Base-by-base conservation (phyloP, 1,140 invertebrate genomes). In the Listronotus bonariensis region DNA sequence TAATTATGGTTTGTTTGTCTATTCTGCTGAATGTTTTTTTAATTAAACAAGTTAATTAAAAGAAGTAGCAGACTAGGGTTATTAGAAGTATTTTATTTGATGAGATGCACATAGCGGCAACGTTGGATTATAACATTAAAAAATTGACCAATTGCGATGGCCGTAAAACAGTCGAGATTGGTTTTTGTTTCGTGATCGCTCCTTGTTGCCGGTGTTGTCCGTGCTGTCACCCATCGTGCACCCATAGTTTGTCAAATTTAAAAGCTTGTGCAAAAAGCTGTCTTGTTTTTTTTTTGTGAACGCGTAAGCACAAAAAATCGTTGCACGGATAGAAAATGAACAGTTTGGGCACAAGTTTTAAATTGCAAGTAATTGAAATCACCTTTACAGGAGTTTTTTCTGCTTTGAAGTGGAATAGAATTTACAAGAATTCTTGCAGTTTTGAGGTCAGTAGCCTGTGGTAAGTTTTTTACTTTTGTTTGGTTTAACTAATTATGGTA, bases 291-390 rank as follows among this genome's bases (percentile, higher is more conserved):
- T n/a, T 49, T 49, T 31, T 17, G 6, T 17, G 55, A n/a, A 10
- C 40, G 26, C 18, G 15, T 57, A 17, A 31, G 17, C 42, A 42
- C 26, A 57, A 36, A 43, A 31, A 42, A 26, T 20, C 8, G 26
- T 20, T 48, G 32, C n/a, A 41, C 15, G 53, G 40, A 49, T 51
- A 57, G 64, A 66, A 66, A 60, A 66, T 66, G 64, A 60, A 59
- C 64, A 66, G 34, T 60, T 54, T 12, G 12, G 26, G 12, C 7
- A n/a, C 32, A 10, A 11, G 26, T 42, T 59, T 49, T 9, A n/a
- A 40, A 32, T 36, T 54, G 26, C 36, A 45, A 31, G 20, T 66
- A 11, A 40, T 55, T 4, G 64, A 60, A 55, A 38, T 60, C 12
- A 32, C 48, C 10, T 60, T 60, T 20, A 52, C 48, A 42, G 52